Evolutionary conservation across 2,888 invertebrate species (phyloP).

Genomic region (Sphaeridia pumilis): DNA sequence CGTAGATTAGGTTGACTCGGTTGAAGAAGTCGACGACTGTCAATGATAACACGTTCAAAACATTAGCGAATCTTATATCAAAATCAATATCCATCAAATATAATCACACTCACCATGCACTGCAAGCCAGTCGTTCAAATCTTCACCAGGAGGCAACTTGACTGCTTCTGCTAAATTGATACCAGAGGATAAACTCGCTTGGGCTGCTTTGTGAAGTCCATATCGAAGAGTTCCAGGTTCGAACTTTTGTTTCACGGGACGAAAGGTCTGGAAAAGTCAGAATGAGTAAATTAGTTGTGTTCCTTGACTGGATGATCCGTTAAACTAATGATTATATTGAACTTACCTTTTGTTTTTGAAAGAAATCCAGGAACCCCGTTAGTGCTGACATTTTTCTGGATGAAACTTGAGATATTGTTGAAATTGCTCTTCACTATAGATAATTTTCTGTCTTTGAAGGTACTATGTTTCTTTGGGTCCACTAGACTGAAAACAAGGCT

Average conservation of each 20-base stretch:
- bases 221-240: slow-evolving; percentile 74
- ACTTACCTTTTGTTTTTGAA: slow-evolving; percentile 62
- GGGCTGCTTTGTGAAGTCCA: slow-evolving; percentile 78
- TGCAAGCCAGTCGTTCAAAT: slow-evolving; percentile 81
- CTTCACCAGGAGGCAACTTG: slow-evolving; percentile 67
- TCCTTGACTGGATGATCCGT: too few relatives aligned
- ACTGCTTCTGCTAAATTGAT: slow-evolving; percentile 72
- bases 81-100: too few relatives aligned
- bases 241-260: slow-evolving; percentile 69
- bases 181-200: slow-evolving; percentile 78
- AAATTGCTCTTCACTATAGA: too few relatives aligned
- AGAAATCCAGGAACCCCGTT: slow-evolving; percentile 61
- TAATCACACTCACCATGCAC: slow-evolving; percentile 68
- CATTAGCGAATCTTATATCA: too few relatives aligned
- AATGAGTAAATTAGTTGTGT: too few relatives aligned
- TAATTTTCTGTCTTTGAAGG: too few relatives aligned
- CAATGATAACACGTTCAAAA: too few relatives aligned
- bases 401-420: too few relatives aligned
- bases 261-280: slow-evolving; percentile 68
- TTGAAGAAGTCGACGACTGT: slow-evolving; percentile 88
- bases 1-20: slow-evolving; percentile 81
- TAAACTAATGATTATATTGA: too few relatives aligned
- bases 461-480: too few relatives aligned
- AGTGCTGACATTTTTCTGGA: slow-evolving; percentile 55
- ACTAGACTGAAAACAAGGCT: too few relatives aligned